Evolutionary conservation across 1,140 invertebrate species (phyloP), one percentile per base, ranked within the genome.

Genomic region (Chlorops oryzae): DNA sequence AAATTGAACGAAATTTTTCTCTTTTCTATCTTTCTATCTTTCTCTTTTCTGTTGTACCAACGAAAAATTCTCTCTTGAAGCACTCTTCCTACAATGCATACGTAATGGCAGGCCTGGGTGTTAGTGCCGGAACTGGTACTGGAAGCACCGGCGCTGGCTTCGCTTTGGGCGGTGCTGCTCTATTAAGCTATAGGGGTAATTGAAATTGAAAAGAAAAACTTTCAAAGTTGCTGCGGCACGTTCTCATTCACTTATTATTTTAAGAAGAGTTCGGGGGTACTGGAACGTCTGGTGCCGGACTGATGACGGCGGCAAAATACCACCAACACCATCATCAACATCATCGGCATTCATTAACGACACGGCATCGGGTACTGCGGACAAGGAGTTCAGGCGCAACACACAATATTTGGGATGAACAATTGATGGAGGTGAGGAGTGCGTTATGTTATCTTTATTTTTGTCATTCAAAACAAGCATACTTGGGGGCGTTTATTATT

Each of bases 351-450:
- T 71, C 68, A 47, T 49, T 69, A 48, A 69, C 68, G 50, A 64
- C 65, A 32, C 46, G 68, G 43, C 64, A 70, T 46, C 61, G 65
- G 12, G 65, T 72, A 32, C 39, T 71, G 39, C 57, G 69, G 5
- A 71, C 69, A 18, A 56, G 69, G 37, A 72, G 68, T 35, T 69
- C 69, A 38, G 65, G 68, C 22, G 69, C 61, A 12, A 58, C 58
- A 7, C 65, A 72, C 7, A 71, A 73, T 39, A 60, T 71, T 18
- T 74, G 71, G 57, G 75, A 77, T 52, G 76, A 78, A 45, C 64
- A 73, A 32, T 65, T 75, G 59, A 61, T 76, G 57, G 76, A 77
- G 67, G 76, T 78, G 55, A 67, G 62, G 59, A 24, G n/a, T n/a
- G n/a, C n/a, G n/a, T n/a, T n/a, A n/a, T n/a, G n/a, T n/a, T 15